Evolutionary conservation across 2,888 invertebrate species (phyloP).

Genomic region (Agriotes lineatus): DNA sequence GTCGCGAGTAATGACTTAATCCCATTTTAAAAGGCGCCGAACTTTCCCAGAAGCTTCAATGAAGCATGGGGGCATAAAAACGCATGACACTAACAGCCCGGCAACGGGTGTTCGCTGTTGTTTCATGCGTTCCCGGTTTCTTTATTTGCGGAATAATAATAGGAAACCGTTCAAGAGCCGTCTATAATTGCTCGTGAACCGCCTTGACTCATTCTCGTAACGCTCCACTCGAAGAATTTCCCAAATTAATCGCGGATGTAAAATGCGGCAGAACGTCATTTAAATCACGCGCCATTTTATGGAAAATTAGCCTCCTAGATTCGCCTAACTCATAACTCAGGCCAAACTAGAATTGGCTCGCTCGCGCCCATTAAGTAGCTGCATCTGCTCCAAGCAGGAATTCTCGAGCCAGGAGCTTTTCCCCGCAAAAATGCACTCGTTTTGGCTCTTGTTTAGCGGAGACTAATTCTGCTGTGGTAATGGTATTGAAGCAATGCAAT

Average conservation of each 20-base stretch:
- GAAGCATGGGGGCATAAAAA: neutral
- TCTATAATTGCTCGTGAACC: constrained; percentile 11
- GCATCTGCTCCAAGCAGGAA: no score
- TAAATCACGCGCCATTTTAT: neutral
- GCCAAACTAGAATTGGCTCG: no score
- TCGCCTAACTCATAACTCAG: no score
- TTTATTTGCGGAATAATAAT: constrained; percentile 6
- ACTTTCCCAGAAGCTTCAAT: neutral
- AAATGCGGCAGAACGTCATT: neutral
- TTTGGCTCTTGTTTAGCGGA: no score
- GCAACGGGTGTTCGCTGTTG: neutral
- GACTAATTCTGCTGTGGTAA: no score
- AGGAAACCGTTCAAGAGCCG: neutral
- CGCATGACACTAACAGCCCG: neutral
- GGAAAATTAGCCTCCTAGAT: neutral
- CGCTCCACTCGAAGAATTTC: neutral
- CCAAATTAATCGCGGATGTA: constrained; percentile 8
- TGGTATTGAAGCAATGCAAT: no score
- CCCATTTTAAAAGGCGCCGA: neutral
- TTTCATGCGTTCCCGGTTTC: constrained; percentile 2
- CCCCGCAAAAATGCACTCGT: no score
- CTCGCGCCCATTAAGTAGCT: no score
- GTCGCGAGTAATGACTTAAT: no score
- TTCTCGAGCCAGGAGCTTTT: no score
- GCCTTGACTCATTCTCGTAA: constrained; percentile 8